These are phyloP conservation scores for Bos taurus DNA, from an alignment of 2,113 vertebrate species.

Conservation along the genomic window ARS-UCD2.0 NC_037334.1:40606501-40607000, in stretches of 20 bases:
- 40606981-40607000: neutral
- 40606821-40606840: neutral
- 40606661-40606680: neutral
- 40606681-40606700: neutral
- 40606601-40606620: neutral
- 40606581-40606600: neutral
- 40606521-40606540: neutral
- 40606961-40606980: neutral
- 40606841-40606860: neutral
- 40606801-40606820: rapidly evolving
- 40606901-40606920: neutral
- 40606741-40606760: neutral
- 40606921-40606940: neutral
- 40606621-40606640: neutral
- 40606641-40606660: neutral
- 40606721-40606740: neutral
- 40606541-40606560: neutral
- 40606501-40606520: neutral
- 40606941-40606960: neutral
- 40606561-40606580: no score
- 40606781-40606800: neutral
- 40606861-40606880: neutral
- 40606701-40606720: neutral
- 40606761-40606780: neutral
- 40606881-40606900: neutral